These are phyloP conservation scores for Colinus virginianus DNA, from an alignment of 2,113 vertebrate species.

Conservation along the genomic window DNA sequence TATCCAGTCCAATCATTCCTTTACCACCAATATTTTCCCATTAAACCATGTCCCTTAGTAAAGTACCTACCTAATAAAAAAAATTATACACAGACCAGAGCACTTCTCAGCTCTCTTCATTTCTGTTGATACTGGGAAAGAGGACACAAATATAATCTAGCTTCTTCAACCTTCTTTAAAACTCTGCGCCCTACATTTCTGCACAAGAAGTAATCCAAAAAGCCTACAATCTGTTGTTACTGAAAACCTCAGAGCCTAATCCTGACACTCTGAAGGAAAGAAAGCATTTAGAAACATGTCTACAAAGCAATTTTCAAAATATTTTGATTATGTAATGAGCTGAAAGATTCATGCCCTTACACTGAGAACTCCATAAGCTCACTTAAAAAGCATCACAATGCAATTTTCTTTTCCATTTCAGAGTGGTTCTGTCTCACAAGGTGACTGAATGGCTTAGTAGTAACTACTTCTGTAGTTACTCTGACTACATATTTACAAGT, in stretches of 20 bases:
- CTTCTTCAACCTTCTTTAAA: background rate
- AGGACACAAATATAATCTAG: background rate
- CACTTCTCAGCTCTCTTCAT: background rate
- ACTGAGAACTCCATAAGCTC: background rate
- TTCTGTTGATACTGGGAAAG: background rate
- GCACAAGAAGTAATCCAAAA: background rate
- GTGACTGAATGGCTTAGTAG: background rate
- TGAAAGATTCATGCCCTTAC: background rate
- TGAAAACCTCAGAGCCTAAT: background rate
- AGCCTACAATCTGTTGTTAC: background rate
- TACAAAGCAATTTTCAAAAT: background rate
- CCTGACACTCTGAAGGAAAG: background rate
- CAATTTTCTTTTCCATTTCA: background rate
- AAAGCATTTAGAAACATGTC: background rate
- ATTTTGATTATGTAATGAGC: background rate
- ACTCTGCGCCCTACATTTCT: background rate
- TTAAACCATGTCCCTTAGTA: no score
- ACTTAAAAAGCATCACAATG: background rate
- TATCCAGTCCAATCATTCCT: no score
- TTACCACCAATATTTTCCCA: no score
- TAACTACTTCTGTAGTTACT: background rate
- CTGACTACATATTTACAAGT: background rate
- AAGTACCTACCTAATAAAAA: background rate
- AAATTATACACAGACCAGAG: fast-evolving
- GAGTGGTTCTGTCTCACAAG: background rate